Conservation (phyloP, 2,113 vertebrate genomes). For the Puntigrus tetrazona region DNA sequence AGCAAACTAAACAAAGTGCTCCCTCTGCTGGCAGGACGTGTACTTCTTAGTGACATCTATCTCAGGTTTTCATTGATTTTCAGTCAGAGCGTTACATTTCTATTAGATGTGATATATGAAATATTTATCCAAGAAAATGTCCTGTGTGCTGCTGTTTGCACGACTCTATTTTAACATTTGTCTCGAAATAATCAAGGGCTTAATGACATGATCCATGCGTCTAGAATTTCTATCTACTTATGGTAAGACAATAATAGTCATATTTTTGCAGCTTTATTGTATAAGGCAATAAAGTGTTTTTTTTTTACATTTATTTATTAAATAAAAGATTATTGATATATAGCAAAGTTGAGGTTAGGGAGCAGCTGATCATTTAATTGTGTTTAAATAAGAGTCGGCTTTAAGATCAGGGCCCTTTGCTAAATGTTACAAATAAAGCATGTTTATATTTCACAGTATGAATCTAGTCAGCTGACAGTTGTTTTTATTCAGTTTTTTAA, state of each 20-base stretch:
- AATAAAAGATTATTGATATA: not conserved
- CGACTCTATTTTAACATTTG: no score
- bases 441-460: not conserved
- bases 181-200: no score
- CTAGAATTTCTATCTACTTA: not conserved
- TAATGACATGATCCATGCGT: no score
- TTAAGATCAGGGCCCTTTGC: not conserved
- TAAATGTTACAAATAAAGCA: not conserved
- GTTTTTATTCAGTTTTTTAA: not conserved
- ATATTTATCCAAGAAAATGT: no score
- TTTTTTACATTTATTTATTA: not conserved
- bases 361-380: not conserved
- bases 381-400: constrained; percentile 1
- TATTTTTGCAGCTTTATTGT: not conserved
- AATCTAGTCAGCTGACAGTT: not conserved
- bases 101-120: no score
- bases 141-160: no score
- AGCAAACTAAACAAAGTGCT: constrained; percentile 13
- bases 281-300: not conserved
- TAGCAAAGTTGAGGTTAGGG: not conserved
- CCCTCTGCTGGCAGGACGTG: constrained; percentile 44
- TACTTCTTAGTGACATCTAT: not conserved
- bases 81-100: no score
- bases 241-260: not conserved
- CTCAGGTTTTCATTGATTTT: no score